Conservation (phyloP, 2,888 invertebrate genomes). For the Linnaemya tessellans region DNA sequence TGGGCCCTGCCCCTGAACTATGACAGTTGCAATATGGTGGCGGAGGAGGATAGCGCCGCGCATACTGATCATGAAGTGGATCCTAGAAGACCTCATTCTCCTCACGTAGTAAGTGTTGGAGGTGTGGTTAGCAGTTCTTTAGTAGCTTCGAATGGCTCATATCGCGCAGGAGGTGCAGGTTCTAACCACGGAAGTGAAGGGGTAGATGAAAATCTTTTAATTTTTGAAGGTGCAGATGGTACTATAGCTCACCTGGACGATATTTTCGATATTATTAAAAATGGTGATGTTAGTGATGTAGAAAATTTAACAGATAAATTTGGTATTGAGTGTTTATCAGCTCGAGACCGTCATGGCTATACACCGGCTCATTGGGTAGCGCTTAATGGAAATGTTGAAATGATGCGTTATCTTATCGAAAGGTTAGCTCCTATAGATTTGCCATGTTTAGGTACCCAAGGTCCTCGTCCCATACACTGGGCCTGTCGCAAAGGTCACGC, state of each 20-base stretch:
- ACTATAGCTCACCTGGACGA: constrained; percentile 84
- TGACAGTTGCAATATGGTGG: constrained; percentile 91
- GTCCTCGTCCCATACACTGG: constrained; percentile 96
- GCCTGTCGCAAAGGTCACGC: constrained; percentile 96
- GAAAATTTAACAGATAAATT: constrained; percentile 92
- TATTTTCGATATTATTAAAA: constrained; percentile 93
- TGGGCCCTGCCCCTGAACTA: constrained; percentile 91
- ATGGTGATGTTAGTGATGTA: constrained; percentile 92
- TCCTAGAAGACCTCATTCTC: constrained; percentile 79
- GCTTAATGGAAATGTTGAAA: constrained; percentile 94
- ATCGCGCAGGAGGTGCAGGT: constrained; percentile 41
- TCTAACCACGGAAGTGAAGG: constrained; percentile 66
- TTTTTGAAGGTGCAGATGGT: constrained; percentile 80
- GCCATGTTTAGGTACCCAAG: constrained; percentile 91
- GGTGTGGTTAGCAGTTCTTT: constrained; percentile 75
- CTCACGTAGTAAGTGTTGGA: constrained; percentile 73
- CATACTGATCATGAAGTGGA: constrained; percentile 82
- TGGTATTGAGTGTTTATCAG: constrained; percentile 90
- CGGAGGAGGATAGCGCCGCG: constrained; percentile 86
- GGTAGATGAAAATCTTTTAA: constrained; percentile 78
- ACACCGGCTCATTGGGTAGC: constrained; percentile 95
- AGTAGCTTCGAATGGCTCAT: constrained; percentile 62
- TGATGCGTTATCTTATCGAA: constrained; percentile 94
- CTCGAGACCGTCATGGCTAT: constrained; percentile 95
- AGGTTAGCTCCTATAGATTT: constrained; percentile 92